Percentiles rank a stretch among this genome's conserved stretches.
Evolutionary conservation across 1,140 invertebrate genomes (phyloP).

Genomic region (Cardiocondyla obscurior): DNA sequence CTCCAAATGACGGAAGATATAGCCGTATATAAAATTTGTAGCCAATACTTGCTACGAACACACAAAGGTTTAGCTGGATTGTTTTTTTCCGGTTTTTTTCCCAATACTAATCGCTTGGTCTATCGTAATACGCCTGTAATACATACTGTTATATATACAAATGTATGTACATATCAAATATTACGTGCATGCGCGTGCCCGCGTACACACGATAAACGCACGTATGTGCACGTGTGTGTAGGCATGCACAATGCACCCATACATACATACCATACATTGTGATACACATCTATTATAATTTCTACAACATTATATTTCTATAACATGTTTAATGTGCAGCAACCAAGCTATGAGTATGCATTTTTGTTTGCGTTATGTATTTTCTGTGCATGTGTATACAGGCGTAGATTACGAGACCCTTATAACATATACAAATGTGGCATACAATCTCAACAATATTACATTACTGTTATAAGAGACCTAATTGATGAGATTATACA

Average conservation of each 20-base stretch:
- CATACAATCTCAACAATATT: constrained; percentile 61
- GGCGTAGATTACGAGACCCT: constrained; percentile 56
- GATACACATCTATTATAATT: constrained; percentile 19
- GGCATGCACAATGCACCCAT: neutral
- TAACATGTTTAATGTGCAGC: constrained; percentile 27
- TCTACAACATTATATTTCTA: constrained; percentile 32
- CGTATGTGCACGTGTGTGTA: too few species aligned
- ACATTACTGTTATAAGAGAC: constrained; percentile 55
- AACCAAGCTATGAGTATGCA: constrained; percentile 6
- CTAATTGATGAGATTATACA: constrained; percentile 49
- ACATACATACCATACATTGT: neutral
- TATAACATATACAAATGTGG: neutral
- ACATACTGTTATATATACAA: constrained; percentile 6
- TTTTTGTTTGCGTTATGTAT: neutral
- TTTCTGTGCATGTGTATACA: constrained; percentile 45
- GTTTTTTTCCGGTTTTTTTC: constrained; percentile 34
- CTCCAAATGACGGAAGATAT: constrained; percentile 67
- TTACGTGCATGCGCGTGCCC: neutral
- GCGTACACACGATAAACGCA: too few species aligned
- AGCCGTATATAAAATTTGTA: constrained; percentile 74
- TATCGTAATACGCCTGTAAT: constrained; percentile 52
- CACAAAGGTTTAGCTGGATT: constrained; percentile 75
- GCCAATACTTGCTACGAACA: constrained; percentile 78
- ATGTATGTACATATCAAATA: neutral
- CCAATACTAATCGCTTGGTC: constrained; percentile 25